These are phyloP conservation scores for Heliconius erato DNA, from an alignment of 2,888 invertebrate species.

Conservation along the genomic window DNA sequence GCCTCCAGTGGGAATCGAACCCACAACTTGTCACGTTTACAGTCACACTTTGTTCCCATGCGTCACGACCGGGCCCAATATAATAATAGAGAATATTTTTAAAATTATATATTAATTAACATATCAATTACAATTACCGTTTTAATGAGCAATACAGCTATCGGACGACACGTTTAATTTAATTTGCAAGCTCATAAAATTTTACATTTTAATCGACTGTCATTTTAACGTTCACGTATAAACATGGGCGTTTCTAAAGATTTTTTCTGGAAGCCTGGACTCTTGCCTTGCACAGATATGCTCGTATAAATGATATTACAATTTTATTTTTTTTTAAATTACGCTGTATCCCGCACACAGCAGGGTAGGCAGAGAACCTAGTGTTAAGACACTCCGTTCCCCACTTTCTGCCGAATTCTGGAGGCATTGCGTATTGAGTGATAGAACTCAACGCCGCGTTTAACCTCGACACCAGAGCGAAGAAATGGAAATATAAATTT, in stretches of 20 bases:
- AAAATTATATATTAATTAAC: not conserved
- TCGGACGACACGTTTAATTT: conserved; percentile 21
- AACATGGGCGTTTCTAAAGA: not conserved
- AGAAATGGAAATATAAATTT: too few relatives aligned
- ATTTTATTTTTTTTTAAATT: too few relatives aligned
- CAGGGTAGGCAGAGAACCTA: too few relatives aligned
- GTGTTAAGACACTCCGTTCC: too few relatives aligned
- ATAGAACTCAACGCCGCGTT: too few relatives aligned
- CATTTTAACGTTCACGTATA: conserved; percentile 12
- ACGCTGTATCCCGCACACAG: too few relatives aligned
- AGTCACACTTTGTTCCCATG: not conserved
- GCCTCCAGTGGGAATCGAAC: not conserved
- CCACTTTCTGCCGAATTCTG: too few relatives aligned
- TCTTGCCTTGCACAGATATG: too few relatives aligned
- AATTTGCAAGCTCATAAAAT: conserved; percentile 30
- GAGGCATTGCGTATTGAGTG: too few relatives aligned
- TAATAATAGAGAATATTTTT: not conserved
- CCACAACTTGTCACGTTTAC: not conserved
- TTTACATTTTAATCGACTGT: conserved; percentile 29
- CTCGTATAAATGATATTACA: too few relatives aligned
- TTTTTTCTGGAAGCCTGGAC: too few relatives aligned
- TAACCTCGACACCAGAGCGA: too few relatives aligned
- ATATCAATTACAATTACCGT: conserved; percentile 4
- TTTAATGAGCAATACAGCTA: conserved; percentile 15
- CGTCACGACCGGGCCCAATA: not conserved